phyloP scores from a whole-genome alignment of 2,797 vertebrate genomes.

The Chloroceryle amazona region DNA sequence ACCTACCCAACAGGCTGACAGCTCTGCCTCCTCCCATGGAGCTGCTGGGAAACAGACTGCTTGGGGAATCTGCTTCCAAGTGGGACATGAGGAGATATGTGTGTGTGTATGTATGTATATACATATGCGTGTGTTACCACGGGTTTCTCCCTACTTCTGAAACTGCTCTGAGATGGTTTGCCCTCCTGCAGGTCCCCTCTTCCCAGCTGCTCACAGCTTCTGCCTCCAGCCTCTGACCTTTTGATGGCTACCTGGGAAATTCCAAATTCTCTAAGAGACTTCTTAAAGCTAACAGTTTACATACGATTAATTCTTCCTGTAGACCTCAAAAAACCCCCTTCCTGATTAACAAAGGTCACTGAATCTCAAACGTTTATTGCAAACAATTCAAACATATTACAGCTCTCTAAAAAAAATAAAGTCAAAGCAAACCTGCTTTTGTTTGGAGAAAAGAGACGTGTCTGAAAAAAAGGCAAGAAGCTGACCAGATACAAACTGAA shows the following conservation, averaged over 20 bases:
- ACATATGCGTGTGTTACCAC: not conserved
- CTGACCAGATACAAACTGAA: not conserved
- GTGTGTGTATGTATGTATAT: no score
- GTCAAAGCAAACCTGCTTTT: not conserved
- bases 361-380: constrained; percentile 47
- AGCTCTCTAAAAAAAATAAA: not conserved
- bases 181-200: not conserved
- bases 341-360: constrained; percentile 63
- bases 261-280: constrained; percentile 33
- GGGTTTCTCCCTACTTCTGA: not conserved
- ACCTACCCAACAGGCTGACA: not conserved
- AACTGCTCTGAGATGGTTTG: not conserved
- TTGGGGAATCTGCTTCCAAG: not conserved
- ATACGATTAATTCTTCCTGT: constrained; percentile 34
- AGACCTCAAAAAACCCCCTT: not conserved
- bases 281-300: constrained; percentile 48
- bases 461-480: not conserved
- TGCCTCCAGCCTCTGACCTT: constrained; percentile 54
- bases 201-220: constrained; percentile 7
- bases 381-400: not conserved
- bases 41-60: not conserved
- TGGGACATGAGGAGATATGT: not conserved
- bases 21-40: not conserved
- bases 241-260: constrained; percentile 47
- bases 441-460: not conserved